A percentile compares a stretch with the other conserved stretches of the same genome.
These are phyloP conservation scores for Lucilia cuprina DNA, from an alignment of 1,140 invertebrate genomes.

Conservation along the genomic window DNA sequence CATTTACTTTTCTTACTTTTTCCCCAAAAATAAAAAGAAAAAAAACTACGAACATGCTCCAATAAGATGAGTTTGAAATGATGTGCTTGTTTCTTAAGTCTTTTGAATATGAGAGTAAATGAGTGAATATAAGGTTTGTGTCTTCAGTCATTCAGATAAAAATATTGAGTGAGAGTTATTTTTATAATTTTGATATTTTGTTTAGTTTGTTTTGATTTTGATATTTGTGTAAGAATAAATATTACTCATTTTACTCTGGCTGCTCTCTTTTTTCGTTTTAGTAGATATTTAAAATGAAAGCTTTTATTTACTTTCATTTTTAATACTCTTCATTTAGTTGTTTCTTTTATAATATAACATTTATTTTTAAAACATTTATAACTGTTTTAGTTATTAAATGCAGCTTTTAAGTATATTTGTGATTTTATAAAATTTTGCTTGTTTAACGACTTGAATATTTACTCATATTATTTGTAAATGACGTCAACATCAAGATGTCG, in stretches of 20 bases:
- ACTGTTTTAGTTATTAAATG: background rate
- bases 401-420: background rate
- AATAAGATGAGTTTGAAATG: background rate
- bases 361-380: background rate
- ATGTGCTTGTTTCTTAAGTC: constrained; percentile 28
- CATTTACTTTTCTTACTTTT: constrained; percentile 8
- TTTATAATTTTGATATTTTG: constrained; percentile 39
- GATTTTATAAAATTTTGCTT: background rate
- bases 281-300: background rate
- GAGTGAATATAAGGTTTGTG: background rate
- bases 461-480: constrained; percentile 4
- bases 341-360: background rate
- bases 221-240: background rate
- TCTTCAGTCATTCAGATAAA: constrained; percentile 33
- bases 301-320: constrained; percentile 29
- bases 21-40: background rate
- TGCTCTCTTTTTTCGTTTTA: background rate
- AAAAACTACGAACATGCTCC: background rate
- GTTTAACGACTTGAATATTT: background rate
- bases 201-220: constrained; percentile 38
- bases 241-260: background rate
- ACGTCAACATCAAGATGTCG: constrained; percentile 14
- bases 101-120: background rate
- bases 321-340: background rate
- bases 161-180: constrained; percentile 9